Base-by-base conservation (phyloP, 2,888 invertebrate species). In the Pteria penguin region DNA sequence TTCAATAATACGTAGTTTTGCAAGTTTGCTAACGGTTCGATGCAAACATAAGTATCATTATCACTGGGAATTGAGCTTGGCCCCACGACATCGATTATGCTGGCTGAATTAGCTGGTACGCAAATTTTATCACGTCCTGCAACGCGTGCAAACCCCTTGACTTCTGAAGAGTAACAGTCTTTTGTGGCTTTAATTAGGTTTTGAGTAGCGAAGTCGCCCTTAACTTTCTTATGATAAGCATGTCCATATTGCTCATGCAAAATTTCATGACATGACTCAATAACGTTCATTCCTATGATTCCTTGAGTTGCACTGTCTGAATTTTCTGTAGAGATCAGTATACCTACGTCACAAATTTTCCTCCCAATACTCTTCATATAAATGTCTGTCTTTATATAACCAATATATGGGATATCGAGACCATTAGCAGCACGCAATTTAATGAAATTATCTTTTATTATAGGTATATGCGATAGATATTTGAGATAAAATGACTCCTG, bases 241-340 rank as follows among this genome's bases (percentile, higher is more conserved):
- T 36, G 61, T 29, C 61, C 61, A 61, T 52, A 32, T 18, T 60
- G 24, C 27, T 33, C 22, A 8, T 22, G 24, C 14, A 69, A 60
- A 26, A 62, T 33, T 45, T 52, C 62, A 24, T 22, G 36, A 26
- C 61, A 71, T 29, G 52, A 22, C 26, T 22, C 24, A 8, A 71
- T 33, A 27, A 71, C 31, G 27, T 71, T 71, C 71, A 71, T 71
- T n/a, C 71, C 54, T 14, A 71, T 29, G 26, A 62, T 71, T n/a
- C 62, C 52, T 8, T 36, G 62, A 22, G n/a, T 26, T 14, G 24
- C 62, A 18, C 55, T 67, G 29, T 61, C 70, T 5, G 24, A 45
- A n/a, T 27, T 62, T 31, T 71, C 71, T 1, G 58, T 71, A 4
- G 36, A 33, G 52, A 71, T 62, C 8, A 52, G 58, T n/a, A 71